Conservation (phyloP, 2,888 invertebrate species). For the Andrena haemorrhoa region DNA sequence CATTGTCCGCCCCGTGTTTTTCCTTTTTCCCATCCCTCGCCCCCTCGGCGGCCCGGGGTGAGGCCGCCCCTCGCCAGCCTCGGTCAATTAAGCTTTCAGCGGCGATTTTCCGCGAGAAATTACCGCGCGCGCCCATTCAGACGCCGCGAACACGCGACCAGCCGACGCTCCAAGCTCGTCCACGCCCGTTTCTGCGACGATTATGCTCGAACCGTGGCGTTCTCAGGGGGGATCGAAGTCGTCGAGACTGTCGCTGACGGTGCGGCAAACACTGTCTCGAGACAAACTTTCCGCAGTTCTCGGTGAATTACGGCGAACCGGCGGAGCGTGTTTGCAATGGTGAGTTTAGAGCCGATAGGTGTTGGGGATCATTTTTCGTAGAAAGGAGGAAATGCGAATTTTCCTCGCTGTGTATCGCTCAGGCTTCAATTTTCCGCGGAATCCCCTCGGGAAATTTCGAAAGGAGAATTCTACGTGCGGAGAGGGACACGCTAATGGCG, state of each 20-base stretch:
- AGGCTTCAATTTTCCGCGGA: too few species aligned
- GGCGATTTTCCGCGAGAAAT: constrained; percentile 62
- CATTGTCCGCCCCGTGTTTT: constrained; percentile 48
- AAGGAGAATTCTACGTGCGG: too few species aligned
- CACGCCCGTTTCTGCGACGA: constrained; percentile 60
- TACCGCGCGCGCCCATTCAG: constrained; percentile 30
- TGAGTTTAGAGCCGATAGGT: too few species aligned
- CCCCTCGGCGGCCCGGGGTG: neutral
- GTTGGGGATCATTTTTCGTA: too few species aligned
- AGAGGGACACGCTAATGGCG: too few species aligned
- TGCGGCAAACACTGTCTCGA: neutral
- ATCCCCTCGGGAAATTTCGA: too few species aligned
- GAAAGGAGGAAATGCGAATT: too few species aligned
- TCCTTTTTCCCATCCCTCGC: neutral
- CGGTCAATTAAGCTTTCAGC: constrained; percentile 72
- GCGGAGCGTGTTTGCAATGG: too few species aligned
- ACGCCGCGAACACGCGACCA: constrained; percentile 38
- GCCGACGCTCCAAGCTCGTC: constrained; percentile 43
- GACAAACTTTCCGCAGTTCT: neutral
- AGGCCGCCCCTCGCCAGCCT: neutral
- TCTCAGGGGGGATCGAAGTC: neutral
- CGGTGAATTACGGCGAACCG: neutral
- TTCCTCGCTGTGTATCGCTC: too few species aligned
- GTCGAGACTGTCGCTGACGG: constrained; percentile 3
- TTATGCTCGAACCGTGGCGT: constrained; percentile 34